Evolutionary conservation across 2,888 invertebrate species (phyloP), one percentile per base, ranked within the genome.

Genomic region (Rhorus exstirpatorius): DNA sequence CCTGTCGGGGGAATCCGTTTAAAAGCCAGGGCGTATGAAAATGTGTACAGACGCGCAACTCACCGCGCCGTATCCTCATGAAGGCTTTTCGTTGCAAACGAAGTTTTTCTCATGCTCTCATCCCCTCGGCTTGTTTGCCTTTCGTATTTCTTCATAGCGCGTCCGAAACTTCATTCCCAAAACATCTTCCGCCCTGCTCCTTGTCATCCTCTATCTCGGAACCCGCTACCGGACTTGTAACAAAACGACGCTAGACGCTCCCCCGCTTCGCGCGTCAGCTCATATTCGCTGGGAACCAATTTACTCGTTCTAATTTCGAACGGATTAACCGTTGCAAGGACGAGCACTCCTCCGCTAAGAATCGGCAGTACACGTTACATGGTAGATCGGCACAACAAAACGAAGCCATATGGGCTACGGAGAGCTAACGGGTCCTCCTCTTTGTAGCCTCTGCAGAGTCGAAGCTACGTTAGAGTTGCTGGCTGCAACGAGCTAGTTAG

Each of bases 261-360:
- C 44, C 7, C 46, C 24, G 68, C 17, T 3, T 53, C 12, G 38
- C 35, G 26, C 31, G 3, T 26, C 67, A n/a, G n/a, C 71, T 7
- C 60, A 31, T 21, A 19, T 44, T 53, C 60, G 71, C 85, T 76
- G 87, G 81, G 84, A 88, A 87, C 85, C 87, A 87, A 89, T 89
- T 89, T 89, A 78, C 87, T 49, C 79, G 80, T 84, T 83, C 88
- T 88, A 89, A 88, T 90, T 90, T 88, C 85, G 81, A 72, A 85
- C 74, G 89, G 87, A 91, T 90, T 89, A 90, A 87, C 85, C 86
- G 81, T 81, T 79, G 84, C 87, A 88, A 88, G n/a, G n/a, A n/a
- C n/a, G n/a, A n/a, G n/a, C n/a, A n/a, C n/a, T n/a, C n/a, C n/a
- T n/a, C n/a, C n/a, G n/a, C n/a, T n/a, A n/a, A n/a, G n/a, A n/a